A percentile compares a stretch with the other conserved stretches of the same genome.
These are phyloP conservation scores for Trichechus manatus DNA, from an alignment of 2,113 vertebrate species.

Conservation along the genomic window DNA sequence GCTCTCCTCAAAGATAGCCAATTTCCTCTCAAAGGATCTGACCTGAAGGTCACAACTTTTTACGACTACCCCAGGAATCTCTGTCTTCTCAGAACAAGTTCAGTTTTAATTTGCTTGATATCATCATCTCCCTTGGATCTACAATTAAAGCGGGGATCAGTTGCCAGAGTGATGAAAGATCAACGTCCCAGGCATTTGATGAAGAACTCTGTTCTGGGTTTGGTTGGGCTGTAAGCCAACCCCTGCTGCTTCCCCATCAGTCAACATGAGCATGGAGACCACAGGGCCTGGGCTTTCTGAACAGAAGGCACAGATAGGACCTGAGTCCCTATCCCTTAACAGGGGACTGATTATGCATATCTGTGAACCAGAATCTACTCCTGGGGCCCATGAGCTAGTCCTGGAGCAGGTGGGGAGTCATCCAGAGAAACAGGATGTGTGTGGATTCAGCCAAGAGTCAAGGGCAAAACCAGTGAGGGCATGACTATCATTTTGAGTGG, in stretches of 20 bases:
- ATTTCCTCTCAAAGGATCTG: not conserved
- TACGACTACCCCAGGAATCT: not conserved
- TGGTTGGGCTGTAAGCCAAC: not conserved
- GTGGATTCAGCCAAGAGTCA: not conserved
- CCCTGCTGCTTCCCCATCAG: not conserved
- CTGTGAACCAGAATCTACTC: not conserved
- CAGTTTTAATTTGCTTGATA: conserved; percentile 52
- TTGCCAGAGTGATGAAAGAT: not conserved
- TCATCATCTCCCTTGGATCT: conserved; percentile 15
- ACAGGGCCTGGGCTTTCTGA: not conserved
- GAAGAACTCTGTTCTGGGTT: not conserved
- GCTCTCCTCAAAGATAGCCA: not conserved
- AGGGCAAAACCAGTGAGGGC: not conserved
- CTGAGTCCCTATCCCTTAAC: not conserved
- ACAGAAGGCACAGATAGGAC: not conserved
- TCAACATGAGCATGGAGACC: not conserved
- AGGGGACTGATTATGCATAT: not conserved
- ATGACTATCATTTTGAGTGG: not conserved
- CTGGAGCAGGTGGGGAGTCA: not conserved
- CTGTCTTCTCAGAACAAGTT: not conserved
- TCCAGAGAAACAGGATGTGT: not conserved
- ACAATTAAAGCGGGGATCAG: not conserved
- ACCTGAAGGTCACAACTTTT: not conserved
- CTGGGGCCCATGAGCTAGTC: not conserved
- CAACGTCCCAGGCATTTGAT: conserved; percentile 15